Base-by-base conservation (phyloP, 1,140 invertebrate species). In the Rhagoletis pomonella region DNA sequence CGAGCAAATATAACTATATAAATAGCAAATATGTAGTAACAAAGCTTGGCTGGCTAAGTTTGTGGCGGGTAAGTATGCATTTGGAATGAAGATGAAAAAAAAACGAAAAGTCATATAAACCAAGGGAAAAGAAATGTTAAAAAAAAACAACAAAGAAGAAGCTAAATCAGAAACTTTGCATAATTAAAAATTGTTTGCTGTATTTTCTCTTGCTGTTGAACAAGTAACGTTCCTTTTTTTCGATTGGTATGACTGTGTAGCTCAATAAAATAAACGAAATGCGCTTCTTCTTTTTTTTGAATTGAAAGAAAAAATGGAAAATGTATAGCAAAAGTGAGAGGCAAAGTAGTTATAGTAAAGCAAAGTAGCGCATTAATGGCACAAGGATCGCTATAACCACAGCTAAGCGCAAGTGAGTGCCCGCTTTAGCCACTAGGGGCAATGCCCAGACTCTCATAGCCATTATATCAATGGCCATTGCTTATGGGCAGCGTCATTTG, bases 111-210 rank as follows among this genome's bases (percentile, higher is more conserved):
- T 29, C 29, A 29, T 29, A 29, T 29, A 44, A 73, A 73, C 39
- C 29, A 73, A 73, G 17, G 44, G 44, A 73, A 73, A 47, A 44
- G 42, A 44, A 47, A 39, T 29, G 29, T 29, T 29, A 3, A 44
- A 47, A 42, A n/a, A 44, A 10, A 73, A 47, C 42, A 73, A 14
- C 14, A 12, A 44, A 10, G 44, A 42, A 62, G 67, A 17, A 47
- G 14, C 29, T 1, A 14, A 73, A 73, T 2, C 47, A 81, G 44
- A 81, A 81, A 81, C 73, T 81, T 81, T 81, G 73, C 73, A 81
- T 81, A 81, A 81, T 81, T 81, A 81, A 81, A 81, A 81, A 81
- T 55, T 81, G 73, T 55, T 81, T 81, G 47, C 47, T 47, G 69
- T 44, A 44, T 81, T 81, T 50, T 58, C 6, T 55, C 44, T 81